A percentile compares a stretch with the other conserved stretches of the same genome.
Conservation (phyloP, 92 coral and sea anemone genomes). For the Isaurus tuberculatus region DNA sequence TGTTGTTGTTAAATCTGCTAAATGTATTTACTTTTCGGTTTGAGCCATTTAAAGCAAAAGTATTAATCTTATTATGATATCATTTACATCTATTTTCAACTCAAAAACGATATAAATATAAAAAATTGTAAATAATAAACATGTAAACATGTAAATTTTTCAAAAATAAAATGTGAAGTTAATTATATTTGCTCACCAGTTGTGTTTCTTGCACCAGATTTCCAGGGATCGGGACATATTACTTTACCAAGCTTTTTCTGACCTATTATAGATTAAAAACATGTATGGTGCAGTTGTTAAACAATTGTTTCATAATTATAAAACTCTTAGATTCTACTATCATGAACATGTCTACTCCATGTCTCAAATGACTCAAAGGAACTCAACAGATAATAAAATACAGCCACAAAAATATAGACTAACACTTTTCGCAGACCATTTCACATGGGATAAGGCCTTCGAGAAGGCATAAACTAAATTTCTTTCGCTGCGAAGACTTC, state of each 20-base stretch:
- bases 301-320: too few species aligned
- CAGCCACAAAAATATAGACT: not conserved
- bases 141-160: too few species aligned
- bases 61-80: too few species aligned
- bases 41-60: too few species aligned
- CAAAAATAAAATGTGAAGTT: too few species aligned
- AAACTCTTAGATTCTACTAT: not conserved
- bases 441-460: not conserved
- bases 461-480: not conserved
- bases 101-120: too few species aligned
- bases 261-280: conserved; percentile 56
- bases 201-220: conserved; percentile 94
- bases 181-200: conserved; percentile 66
- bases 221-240: conserved; percentile 99
- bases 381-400: not conserved
- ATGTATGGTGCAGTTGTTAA: not conserved
- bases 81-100: too few species aligned
- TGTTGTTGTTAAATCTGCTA: too few species aligned
- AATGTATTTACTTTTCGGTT: too few species aligned
- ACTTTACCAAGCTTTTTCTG: conserved; percentile 96
- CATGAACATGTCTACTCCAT: not conserved
- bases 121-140: too few species aligned
- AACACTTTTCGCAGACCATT: conserved; percentile 45
- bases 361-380: not conserved
- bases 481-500: not conserved